Conservation (phyloP, 2,797 vertebrate genomes). For the Melanogrammus aeglefinus region DNA sequence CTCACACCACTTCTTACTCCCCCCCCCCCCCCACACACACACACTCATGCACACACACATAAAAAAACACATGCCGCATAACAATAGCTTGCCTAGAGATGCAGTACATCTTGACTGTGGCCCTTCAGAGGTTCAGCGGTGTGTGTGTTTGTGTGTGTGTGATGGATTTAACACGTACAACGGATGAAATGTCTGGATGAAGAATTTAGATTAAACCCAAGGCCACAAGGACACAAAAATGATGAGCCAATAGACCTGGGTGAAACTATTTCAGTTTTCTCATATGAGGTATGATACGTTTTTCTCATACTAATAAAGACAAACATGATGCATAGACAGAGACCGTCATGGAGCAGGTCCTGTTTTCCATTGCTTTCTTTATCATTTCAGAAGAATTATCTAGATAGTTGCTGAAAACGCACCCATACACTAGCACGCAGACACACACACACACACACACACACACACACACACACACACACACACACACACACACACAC, state of each 20-base stretch:
- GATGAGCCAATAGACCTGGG: not conserved
- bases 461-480: no score
- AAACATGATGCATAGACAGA: not conserved
- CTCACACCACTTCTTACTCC: slow-evolving; percentile 39
- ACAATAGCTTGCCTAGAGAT: slow-evolving; percentile 36
- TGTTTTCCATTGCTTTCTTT: no score
- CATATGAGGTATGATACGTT: no score
- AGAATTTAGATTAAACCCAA: not conserved
- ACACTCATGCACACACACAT: slow-evolving; percentile 12
- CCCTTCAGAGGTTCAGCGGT: slow-evolving; percentile 23
- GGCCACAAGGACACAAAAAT: not conserved
- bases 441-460: no score
- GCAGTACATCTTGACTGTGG: slow-evolving; percentile 44
- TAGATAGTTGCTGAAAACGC: no score
- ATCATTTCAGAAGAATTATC: no score
- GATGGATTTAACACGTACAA: slow-evolving; percentile 38
- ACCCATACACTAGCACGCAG: no score
- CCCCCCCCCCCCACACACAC: slow-evolving; percentile 32
- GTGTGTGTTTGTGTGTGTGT: slow-evolving; percentile 15
- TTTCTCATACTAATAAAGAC: not conserved
- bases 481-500: no score
- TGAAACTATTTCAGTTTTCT: no score
- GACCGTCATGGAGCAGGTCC: not conserved
- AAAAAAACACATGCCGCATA: not conserved
- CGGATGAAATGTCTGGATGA: slow-evolving; percentile 11